phyloP scores from a whole-genome alignment of 2,888 invertebrate species.

The Nomada goodeniana region DNA sequence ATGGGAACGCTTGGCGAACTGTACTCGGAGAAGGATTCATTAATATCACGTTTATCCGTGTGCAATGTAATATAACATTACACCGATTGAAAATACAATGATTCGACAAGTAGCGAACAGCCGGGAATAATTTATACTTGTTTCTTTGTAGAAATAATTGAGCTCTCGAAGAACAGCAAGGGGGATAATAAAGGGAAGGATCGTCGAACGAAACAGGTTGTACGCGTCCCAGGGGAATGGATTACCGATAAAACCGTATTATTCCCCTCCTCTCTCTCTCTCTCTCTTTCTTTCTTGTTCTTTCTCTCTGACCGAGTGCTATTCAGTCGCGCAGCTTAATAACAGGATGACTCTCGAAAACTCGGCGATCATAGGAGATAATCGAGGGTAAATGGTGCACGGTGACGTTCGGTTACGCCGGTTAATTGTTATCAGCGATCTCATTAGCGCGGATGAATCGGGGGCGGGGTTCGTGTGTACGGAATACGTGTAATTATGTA shows the following conservation, averaged over 20 bases:
- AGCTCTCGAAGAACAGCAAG: background rate
- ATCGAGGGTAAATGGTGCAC: conserved; percentile 41
- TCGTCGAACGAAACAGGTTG: conserved; percentile 17
- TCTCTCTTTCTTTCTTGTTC: background rate
- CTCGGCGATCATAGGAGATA: conserved; percentile 37
- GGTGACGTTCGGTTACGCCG: conserved; percentile 36
- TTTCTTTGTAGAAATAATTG: conserved; percentile 21
- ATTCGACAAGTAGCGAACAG: too few relatives aligned
- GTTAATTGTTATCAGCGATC: conserved; percentile 70
- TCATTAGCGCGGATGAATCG: conserved; percentile 63
- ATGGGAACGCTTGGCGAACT: too few relatives aligned
- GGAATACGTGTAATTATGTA: conserved; percentile 67
- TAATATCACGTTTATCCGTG: too few relatives aligned
- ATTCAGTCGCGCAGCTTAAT: conserved; percentile 39
- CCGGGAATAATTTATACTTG: too few relatives aligned
- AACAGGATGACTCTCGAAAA: conserved; percentile 50
- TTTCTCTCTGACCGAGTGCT: background rate
- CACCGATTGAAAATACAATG: too few relatives aligned
- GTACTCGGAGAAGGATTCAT: too few relatives aligned
- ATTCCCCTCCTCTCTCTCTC: background rate
- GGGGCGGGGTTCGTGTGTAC: conserved; percentile 31
- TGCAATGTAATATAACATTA: too few relatives aligned
- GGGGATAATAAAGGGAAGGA: background rate
- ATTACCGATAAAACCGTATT: conserved; percentile 36
- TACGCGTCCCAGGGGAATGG: conserved; percentile 35